Conservation (phyloP, 2,113 vertebrate species). For the Callionymus lyra region DNA sequence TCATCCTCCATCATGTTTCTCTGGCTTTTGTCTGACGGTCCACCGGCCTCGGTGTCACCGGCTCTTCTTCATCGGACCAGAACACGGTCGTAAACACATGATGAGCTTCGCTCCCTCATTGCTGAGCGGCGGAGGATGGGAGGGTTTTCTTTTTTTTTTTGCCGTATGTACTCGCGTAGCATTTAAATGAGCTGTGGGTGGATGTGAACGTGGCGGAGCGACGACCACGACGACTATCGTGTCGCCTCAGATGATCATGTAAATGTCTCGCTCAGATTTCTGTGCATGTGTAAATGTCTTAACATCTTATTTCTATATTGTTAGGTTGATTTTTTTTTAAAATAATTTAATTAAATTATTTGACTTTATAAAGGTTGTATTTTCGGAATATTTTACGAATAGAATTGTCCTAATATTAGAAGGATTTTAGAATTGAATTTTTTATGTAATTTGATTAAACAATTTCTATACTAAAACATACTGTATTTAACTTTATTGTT, state of each 20-base stretch:
- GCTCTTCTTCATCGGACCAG: too few species aligned
- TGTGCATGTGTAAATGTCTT: conserved; percentile 29
- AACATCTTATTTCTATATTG: too few species aligned
- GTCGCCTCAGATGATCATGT: too few species aligned
- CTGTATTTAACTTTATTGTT: too few species aligned
- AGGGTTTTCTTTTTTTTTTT: conserved; percentile 5
- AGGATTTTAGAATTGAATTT: too few species aligned
- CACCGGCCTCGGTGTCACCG: too few species aligned
- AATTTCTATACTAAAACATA: too few species aligned
- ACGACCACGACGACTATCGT: conserved; percentile 14
- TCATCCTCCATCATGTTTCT: neutral
- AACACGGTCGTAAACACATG: conserved; percentile 16
- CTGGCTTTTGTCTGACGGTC: conserved; percentile 12
- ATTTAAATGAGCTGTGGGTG: conserved; percentile 33
- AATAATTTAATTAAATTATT: conserved; percentile 7
- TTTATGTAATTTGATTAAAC: too few species aligned
- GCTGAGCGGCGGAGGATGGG: conserved; percentile 14
- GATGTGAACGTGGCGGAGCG: conserved; percentile 9
- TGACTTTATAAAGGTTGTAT: conserved; percentile 4
- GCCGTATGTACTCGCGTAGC: conserved; percentile 27
- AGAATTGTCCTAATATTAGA: too few species aligned
- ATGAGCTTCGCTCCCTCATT: neutral
- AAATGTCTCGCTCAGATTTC: conserved; percentile 27
- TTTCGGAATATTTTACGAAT: too few species aligned
- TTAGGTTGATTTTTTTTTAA: too few species aligned